Percentiles rank a stretch among this genome's conserved stretches.
Conservation (phyloP, 2,888 invertebrate genomes). For the Rhagonycha lutea region DNA sequence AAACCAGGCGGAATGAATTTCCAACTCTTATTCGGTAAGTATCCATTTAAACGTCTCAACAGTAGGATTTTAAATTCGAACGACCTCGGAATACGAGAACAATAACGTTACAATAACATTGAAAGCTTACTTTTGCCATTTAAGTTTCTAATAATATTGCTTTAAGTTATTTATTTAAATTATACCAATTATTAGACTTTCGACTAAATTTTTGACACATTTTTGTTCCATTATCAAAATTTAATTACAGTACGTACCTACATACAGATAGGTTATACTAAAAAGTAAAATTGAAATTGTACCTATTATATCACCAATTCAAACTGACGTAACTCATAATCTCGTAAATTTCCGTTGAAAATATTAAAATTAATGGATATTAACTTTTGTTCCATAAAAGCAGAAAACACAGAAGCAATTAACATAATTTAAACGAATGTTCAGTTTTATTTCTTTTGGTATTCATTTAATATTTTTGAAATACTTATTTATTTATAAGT, state of each 20-base stretch:
- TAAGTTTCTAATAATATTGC: slow-evolving; percentile 50
- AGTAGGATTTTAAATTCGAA: slow-evolving; percentile 17
- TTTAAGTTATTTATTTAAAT: slow-evolving; percentile 53
- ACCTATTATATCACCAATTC: not conserved
- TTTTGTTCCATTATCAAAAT: not conserved
- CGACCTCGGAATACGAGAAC: slow-evolving; percentile 38
- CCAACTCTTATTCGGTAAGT: slow-evolving; percentile 52
- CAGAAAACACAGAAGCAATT: not conserved
- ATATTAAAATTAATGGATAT: not conserved
- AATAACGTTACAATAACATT: slow-evolving; percentile 54
- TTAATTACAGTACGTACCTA: not conserved
- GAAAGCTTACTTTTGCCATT: slow-evolving; percentile 48
- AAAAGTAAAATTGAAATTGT: not conserved
- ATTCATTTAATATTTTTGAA: not conserved
- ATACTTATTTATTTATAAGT: slow-evolving; percentile 21
- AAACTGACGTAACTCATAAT: not conserved
- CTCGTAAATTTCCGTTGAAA: not conserved
- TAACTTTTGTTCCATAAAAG: not conserved
- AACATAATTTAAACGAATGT: not conserved
- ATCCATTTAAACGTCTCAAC: slow-evolving; percentile 44
- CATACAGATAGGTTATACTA: not conserved
- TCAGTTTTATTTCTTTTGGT: not conserved
- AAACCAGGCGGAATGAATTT: slow-evolving; percentile 48
- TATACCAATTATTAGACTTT: slow-evolving; percentile 27
- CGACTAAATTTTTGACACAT: not conserved